Percentiles rank a stretch among this genome's conserved stretches.
Evolutionary conservation across 2,113 vertebrate genomes (phyloP).

Genomic region (Cathartes aura): DNA sequence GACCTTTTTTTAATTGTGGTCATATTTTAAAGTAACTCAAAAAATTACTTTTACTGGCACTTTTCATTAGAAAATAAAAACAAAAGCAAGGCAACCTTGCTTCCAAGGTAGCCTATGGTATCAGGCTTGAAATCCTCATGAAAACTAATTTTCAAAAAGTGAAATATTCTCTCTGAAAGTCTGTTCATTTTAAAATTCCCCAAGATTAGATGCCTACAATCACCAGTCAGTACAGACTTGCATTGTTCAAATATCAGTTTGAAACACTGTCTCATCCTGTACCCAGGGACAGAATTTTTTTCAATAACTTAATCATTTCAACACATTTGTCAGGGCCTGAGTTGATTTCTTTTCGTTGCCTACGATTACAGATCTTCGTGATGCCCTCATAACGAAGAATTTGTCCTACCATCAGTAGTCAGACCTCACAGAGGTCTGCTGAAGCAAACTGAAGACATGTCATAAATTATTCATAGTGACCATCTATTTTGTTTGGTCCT

Average conservation of each 20-base stretch:
- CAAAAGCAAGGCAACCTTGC: neutral
- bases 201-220: neutral
- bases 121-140: neutral
- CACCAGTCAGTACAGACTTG: neutral
- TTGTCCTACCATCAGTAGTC: neutral
- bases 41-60: neutral
- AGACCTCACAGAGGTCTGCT: neutral
- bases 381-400: neutral
- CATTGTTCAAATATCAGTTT: neutral
- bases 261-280: neutral
- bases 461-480: neutral
- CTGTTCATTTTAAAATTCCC: neutral
- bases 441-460: neutral
- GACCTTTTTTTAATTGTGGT: neutral
- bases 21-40: neutral
- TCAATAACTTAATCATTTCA: neutral
- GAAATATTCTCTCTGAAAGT: neutral
- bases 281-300: fast-evolving
- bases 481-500: neutral
- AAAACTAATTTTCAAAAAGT: neutral
- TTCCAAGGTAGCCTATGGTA: neutral
- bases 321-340: neutral
- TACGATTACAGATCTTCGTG: neutral
- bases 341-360: neutral
- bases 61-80: neutral